Conservation (phyloP, 2,888 invertebrate genomes). For the Chrysodeixis includens region DNA sequence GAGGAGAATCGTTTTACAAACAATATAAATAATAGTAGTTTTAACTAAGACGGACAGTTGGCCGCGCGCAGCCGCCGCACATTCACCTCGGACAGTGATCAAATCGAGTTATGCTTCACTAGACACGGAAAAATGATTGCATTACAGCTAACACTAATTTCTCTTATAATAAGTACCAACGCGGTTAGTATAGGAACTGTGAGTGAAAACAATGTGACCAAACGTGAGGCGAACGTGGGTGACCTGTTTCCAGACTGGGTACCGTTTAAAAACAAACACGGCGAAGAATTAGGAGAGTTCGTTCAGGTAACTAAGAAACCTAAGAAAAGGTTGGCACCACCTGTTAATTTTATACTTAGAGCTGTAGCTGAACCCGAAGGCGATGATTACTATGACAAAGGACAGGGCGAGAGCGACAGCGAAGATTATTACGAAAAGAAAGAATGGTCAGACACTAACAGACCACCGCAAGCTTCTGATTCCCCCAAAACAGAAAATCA, state of each 20-base stretch:
- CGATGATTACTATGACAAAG: slow-evolving; percentile 78
- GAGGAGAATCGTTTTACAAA: slow-evolving; percentile 82
- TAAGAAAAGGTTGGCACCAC: slow-evolving; percentile 81
- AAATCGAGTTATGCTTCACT: slow-evolving; percentile 56
- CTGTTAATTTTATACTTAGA: slow-evolving; percentile 76
- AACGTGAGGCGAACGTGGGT: slow-evolving; percentile 69
- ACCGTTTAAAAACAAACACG: slow-evolving; percentile 84
- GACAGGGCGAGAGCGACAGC: slow-evolving; percentile 73
- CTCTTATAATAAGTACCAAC: slow-evolving; percentile 63
- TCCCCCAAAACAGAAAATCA: slow-evolving; percentile 58
- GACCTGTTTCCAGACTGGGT: slow-evolving; percentile 85
- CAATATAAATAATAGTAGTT: slow-evolving; percentile 88
- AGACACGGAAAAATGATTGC: slow-evolving; percentile 58
- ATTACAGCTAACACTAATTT: slow-evolving; percentile 54
- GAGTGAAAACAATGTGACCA: slow-evolving; percentile 75
- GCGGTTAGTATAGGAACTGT: slow-evolving; percentile 73
- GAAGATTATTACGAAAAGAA: slow-evolving; percentile 83
- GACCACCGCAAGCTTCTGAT: slow-evolving; percentile 59
- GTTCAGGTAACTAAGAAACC: slow-evolving; percentile 73
- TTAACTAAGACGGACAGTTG: slow-evolving; percentile 76
- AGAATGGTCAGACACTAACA: slow-evolving; percentile 79
- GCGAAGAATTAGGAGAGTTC: slow-evolving; percentile 80
- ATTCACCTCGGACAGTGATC: slow-evolving; percentile 60
- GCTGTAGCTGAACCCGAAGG: slow-evolving; percentile 75
- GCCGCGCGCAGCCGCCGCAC: slow-evolving; percentile 73